A percentile compares a stretch with the other conserved stretches of the same genome.
These are phyloP conservation scores for Pandemis heparana DNA, from an alignment of 2,888 invertebrate genomes.

Conservation along the genomic window DNA sequence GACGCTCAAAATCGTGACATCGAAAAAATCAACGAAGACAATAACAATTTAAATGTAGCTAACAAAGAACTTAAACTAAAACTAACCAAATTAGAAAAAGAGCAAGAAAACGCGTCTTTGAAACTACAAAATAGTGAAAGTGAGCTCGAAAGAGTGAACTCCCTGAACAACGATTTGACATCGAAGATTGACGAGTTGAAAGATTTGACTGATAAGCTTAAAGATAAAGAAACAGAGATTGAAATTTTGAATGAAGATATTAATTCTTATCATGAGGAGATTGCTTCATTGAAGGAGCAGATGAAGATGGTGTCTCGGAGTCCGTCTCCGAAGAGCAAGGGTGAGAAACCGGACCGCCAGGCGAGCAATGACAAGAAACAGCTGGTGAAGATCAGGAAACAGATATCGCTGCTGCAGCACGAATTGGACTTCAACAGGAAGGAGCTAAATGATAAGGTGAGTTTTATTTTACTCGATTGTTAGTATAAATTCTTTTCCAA, in stretches of 20 bases:
- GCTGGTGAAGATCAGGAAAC: conserved; percentile 81
- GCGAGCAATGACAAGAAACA: conserved; percentile 86
- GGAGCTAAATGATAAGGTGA: conserved; percentile 80
- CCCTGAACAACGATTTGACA: conserved; percentile 71
- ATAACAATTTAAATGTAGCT: conserved; percentile 66
- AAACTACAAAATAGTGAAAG: conserved; percentile 74
- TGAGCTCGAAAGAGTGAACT: conserved; percentile 71
- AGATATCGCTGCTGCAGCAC: conserved; percentile 74
- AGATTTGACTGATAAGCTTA: conserved; percentile 72
- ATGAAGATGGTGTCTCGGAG: conserved; percentile 79
- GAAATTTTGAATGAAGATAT: conserved; percentile 83
- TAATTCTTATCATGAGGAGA: conserved; percentile 80
- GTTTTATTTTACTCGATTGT: background rate
- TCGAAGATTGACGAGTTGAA: conserved; percentile 76
- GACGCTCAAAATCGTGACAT: conserved; percentile 69
- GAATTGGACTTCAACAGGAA: conserved; percentile 80
- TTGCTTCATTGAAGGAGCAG: conserved; percentile 76
- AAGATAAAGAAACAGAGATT: conserved; percentile 84
- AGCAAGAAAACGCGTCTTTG: conserved; percentile 75
- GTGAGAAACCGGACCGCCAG: conserved; percentile 72
- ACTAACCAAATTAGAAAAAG: conserved; percentile 75
- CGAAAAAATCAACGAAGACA: conserved; percentile 74
- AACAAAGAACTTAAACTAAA: conserved; percentile 74
- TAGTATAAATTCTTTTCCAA: background rate
- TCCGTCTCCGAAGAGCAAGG: conserved; percentile 86